A percentile compares a stretch with the other conserved stretches of the same genome.
phyloP scores from a whole-genome alignment of 2,797 vertebrate genomes.

The Pseudotriccus pelzelni region DNA sequence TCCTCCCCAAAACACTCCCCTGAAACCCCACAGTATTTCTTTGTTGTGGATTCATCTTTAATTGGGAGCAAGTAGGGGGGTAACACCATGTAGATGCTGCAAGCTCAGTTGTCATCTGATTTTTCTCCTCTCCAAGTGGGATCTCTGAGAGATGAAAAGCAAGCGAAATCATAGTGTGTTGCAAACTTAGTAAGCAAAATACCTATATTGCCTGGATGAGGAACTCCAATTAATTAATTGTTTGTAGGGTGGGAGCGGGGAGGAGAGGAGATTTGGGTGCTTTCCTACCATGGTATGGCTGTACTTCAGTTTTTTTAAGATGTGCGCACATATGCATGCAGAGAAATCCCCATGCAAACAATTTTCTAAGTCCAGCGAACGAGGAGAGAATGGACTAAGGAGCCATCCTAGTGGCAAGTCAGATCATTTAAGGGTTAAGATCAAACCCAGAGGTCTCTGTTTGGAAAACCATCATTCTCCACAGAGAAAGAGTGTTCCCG shows the following conservation, averaged over 20 bases:
- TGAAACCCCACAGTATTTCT: neutral
- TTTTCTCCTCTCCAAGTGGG: neutral
- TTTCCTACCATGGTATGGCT: neutral
- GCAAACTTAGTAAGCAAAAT: neutral
- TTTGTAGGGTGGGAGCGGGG: neutral
- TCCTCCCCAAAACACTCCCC: neutral
- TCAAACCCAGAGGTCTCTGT: neutral
- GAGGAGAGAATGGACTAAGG: neutral
- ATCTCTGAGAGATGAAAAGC: neutral
- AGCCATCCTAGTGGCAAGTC: neutral
- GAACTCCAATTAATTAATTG: neutral
- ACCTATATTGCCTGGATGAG: neutral
- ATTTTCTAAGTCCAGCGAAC: neutral
- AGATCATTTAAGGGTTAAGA: neutral
- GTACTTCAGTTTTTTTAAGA: neutral
- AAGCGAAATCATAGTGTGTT: neutral
- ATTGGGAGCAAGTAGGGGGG: neutral
- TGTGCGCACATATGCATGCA: fast-evolving
- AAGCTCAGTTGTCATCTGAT: neutral
- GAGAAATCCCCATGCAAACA: neutral
- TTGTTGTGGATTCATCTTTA: neutral
- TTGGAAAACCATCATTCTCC: neutral
- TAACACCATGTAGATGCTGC: neutral
- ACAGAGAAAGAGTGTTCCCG: neutral
- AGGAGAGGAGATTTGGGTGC: neutral